Percentiles rank a stretch among this genome's conserved stretches.
phyloP scores from a whole-genome alignment of 92 coral and sea anemone genomes.

The Bergia puertoricense region DNA sequence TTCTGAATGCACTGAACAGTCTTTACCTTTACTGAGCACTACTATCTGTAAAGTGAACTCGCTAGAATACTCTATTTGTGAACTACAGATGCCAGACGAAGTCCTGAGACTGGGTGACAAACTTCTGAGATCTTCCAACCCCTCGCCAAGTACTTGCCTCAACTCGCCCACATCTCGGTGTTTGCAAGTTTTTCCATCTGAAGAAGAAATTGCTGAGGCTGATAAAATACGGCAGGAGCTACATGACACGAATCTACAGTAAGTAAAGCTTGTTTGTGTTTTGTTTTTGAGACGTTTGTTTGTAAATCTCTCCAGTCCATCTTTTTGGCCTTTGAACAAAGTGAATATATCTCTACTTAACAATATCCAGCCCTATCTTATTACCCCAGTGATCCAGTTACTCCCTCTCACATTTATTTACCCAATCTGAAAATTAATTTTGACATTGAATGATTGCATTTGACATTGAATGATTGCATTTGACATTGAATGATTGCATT shows the following conservation, averaged over 20 bases:
- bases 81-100: constrained; percentile 68
- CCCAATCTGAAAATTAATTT: not conserved
- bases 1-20: not conserved
- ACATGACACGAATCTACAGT: constrained; percentile 8
- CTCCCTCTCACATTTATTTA: not conserved
- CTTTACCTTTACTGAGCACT: not conserved
- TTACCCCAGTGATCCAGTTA: not conserved
- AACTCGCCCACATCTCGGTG: not conserved
- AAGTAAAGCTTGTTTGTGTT: not conserved
- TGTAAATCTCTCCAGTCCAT: not conserved
- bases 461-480: not conserved
- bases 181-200: not conserved
- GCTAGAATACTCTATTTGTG: not conserved
- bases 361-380: not conserved
- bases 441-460: not conserved
- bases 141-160: constrained; percentile 48
- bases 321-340: not conserved
- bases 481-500: not conserved
- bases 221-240: constrained; percentile 8
- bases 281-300: not conserved
- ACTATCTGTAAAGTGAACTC: not conserved
- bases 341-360: too few species aligned
- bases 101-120: constrained; percentile 68
- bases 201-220: constrained; percentile 30
- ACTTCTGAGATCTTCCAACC: constrained; percentile 60